Conservation (phyloP, 2,888 invertebrate genomes). For the Hetaerina titia region DNA sequence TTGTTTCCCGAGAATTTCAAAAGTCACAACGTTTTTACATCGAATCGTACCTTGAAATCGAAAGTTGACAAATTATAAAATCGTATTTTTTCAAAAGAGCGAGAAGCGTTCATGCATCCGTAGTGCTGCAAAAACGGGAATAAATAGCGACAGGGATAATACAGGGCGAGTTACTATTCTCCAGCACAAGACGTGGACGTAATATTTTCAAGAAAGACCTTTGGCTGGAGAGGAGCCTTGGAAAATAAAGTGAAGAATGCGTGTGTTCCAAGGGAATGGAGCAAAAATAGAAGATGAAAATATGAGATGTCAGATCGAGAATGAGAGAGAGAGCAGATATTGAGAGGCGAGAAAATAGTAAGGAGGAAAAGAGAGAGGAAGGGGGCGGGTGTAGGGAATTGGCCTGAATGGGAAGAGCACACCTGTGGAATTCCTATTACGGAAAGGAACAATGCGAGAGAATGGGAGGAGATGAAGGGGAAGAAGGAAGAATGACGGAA, state of each 20-base stretch:
- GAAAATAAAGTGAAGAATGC: not conserved
- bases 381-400: not conserved
- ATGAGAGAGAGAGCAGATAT: not conserved
- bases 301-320: not conserved
- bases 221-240: not conserved
- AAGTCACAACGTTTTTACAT: no score
- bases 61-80: no score
- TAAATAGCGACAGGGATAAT: no score
- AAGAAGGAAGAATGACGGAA: constrained; percentile 12
- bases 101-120: no score
- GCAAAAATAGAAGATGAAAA: not conserved
- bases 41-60: no score
- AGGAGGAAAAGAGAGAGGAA: not conserved
- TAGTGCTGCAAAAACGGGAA: no score
- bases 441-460: constrained; percentile 19
- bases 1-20: no score
- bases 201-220: no score
- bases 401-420: constrained; percentile 12
- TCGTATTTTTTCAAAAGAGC: no score
- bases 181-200: no score
- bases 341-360: not conserved
- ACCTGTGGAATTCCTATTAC: constrained; percentile 55
- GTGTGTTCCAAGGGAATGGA: not conserved
- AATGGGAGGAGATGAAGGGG: not conserved
- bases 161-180: no score